Percentiles rank a stretch among this genome's conserved stretches.
Conservation (phyloP, 1,140 invertebrate genomes). For the Lasioglossum baleicum region DNA sequence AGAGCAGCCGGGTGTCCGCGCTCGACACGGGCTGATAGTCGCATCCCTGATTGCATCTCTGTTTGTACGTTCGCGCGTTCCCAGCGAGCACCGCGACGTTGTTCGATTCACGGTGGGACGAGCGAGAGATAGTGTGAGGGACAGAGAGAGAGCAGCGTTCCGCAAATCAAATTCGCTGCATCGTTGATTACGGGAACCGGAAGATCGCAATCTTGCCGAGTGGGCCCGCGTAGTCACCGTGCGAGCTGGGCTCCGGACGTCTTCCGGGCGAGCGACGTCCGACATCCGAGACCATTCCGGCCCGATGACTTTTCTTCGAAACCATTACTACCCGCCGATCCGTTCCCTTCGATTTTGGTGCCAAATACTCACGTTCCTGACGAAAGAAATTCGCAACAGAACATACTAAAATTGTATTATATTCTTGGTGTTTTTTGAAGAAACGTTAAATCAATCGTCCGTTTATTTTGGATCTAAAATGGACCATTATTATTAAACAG, state of each 20-base stretch:
- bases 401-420: too few relatives aligned
- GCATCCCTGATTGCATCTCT: constrained; percentile 59
- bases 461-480: too few relatives aligned
- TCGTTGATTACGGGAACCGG: constrained; percentile 1
- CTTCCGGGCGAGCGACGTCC: neutral
- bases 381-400: too few relatives aligned
- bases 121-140: too few relatives aligned
- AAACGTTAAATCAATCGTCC: too few relatives aligned
- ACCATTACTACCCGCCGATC: too few relatives aligned
- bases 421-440: too few relatives aligned
- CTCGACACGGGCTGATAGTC: constrained; percentile 46
- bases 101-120: neutral
- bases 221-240: neutral
- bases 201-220: constrained; percentile 1
- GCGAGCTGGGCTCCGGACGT: neutral
- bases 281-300: too few relatives aligned
- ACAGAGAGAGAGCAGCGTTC: constrained; percentile 5
- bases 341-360: too few relatives aligned
- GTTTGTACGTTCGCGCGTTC: constrained; percentile 57
- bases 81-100: constrained; percentile 21
- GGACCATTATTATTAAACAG: too few relatives aligned
- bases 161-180: constrained; percentile 13
- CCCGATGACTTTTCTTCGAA: too few relatives aligned
- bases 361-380: too few relatives aligned
- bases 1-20: constrained; percentile 17